Evolutionary conservation across 2,888 invertebrate species (phyloP).

Genomic region (Pseudolycoriella hygida): DNA sequence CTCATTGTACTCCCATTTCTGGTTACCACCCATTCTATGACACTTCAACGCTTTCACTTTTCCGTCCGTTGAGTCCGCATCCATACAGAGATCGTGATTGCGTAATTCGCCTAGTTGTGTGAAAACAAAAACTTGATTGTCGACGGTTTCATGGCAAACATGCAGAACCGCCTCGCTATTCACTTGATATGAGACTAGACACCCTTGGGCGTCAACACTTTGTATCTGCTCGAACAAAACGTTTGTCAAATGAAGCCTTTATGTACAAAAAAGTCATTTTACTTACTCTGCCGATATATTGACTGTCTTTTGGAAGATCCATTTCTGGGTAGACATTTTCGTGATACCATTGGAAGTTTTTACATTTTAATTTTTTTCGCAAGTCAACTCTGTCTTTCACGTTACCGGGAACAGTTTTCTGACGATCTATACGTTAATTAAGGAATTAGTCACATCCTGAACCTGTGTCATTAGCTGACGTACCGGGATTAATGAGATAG

Average conservation of each 20-base stretch:
- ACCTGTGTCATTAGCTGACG: neutral
- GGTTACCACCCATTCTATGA: neutral
- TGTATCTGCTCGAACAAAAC: neutral
- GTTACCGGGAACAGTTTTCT: conserved; percentile 66
- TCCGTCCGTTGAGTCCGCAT: neutral
- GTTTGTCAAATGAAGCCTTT: neutral
- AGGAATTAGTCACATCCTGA: neutral
- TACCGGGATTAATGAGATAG: conserved; percentile 49
- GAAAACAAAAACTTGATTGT: conserved; percentile 3
- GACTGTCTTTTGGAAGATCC: neutral
- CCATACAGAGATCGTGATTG: neutral
- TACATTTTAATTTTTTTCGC: conserved; percentile 50
- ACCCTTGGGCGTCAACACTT: neutral
- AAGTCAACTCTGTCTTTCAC: conserved; percentile 46
- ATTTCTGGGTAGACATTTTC: conserved; percentile 64
- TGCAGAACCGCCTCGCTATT: neutral
- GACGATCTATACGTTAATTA: conserved; percentile 33
- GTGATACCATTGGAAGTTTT: conserved; percentile 71
- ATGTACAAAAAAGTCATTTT: neutral
- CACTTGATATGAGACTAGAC: neutral
- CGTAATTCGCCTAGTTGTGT: neutral
- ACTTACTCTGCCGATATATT: neutral
- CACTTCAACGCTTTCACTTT: neutral
- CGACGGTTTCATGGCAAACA: conserved; percentile 2
- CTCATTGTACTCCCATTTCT: conserved; percentile 4